These are phyloP conservation scores for Eugnorisma glareosa DNA, from an alignment of 2,888 invertebrate species.

Conservation along the genomic window DNA sequence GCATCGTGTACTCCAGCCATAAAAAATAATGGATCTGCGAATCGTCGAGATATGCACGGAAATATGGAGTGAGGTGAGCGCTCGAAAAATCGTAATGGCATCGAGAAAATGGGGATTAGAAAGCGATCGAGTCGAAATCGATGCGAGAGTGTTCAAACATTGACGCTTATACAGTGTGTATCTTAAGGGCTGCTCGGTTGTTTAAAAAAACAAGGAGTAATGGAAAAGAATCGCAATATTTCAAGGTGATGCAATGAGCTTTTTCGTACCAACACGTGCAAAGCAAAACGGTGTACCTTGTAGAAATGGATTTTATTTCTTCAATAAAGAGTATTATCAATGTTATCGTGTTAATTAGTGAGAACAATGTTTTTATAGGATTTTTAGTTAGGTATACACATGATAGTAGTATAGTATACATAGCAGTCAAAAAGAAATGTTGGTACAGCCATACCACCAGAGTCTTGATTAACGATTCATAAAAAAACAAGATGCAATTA, in stretches of 20 bases:
- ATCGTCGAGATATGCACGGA: constrained; percentile 90
- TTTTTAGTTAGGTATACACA: background rate
- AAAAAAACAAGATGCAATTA: background rate
- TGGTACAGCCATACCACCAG: background rate
- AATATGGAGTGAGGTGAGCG: constrained; percentile 89
- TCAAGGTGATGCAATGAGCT: constrained; percentile 24
- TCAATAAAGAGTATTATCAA: background rate
- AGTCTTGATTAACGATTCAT: background rate
- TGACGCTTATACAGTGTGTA: constrained; percentile 69
- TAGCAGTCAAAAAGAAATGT: background rate
- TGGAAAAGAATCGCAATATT: constrained; percentile 62
- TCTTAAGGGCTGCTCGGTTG: constrained; percentile 66
- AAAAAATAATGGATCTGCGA: constrained; percentile 91
- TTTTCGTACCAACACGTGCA: background rate
- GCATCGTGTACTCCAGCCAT: constrained; percentile 88
- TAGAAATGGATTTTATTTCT: constrained; percentile 10
- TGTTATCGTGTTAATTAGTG: constrained; percentile 23
- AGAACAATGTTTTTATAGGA: constrained; percentile 10
- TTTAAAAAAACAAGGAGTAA: constrained; percentile 67
- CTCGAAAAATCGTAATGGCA: constrained; percentile 89
- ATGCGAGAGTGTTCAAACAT: constrained; percentile 84
- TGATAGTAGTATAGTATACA: background rate
- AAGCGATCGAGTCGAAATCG: constrained; percentile 89
- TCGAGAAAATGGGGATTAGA: constrained; percentile 90
- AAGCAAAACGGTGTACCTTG: background rate